Evolutionary conservation across 2,888 invertebrate species (phyloP).

Genomic region (Drosophila barbarae): DNA sequence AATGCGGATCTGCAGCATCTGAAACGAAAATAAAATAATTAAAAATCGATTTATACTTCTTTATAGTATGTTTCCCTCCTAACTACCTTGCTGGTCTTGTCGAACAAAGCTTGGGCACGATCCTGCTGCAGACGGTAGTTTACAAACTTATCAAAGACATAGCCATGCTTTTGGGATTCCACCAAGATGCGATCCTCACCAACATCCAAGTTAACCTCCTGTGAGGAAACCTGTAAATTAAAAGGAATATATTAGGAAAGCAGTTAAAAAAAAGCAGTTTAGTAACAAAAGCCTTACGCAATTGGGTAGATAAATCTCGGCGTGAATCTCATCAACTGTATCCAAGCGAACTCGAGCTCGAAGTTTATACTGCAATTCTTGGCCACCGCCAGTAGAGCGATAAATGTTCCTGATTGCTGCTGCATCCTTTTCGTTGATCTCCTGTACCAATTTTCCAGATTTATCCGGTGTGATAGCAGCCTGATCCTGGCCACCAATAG

Average conservation of each 20-base stretch:
- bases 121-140: conserved; percentile 84
- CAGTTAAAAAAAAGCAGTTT: fast-evolving
- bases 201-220: conserved; percentile 84
- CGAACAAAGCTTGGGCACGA: conserved; percentile 81
- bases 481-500: background rate
- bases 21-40: conserved; percentile 28
- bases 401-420: conserved; percentile 33
- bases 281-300: conserved; percentile 67
- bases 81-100: conserved; percentile 81
- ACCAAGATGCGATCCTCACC: conserved; percentile 88
- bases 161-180: conserved; percentile 83
- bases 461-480: background rate
- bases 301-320: conserved; percentile 79
- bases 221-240: conserved; percentile 81
- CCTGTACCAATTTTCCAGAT: conserved; percentile 82
- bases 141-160: conserved; percentile 85
- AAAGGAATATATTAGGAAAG: background rate
- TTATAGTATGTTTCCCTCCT: too few species aligned
- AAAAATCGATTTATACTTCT: too few species aligned
- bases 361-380: conserved; percentile 82
- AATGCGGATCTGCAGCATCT: conserved; percentile 78
- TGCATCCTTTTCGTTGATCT: conserved; percentile 79
- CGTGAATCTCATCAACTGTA: conserved; percentile 73
- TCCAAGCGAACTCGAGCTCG: conserved; percentile 81
- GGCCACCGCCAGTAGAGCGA: conserved; percentile 52